These are phyloP conservation scores for Globia sparganii DNA, from an alignment of 2,888 invertebrate genomes.

Conservation along the genomic window DNA sequence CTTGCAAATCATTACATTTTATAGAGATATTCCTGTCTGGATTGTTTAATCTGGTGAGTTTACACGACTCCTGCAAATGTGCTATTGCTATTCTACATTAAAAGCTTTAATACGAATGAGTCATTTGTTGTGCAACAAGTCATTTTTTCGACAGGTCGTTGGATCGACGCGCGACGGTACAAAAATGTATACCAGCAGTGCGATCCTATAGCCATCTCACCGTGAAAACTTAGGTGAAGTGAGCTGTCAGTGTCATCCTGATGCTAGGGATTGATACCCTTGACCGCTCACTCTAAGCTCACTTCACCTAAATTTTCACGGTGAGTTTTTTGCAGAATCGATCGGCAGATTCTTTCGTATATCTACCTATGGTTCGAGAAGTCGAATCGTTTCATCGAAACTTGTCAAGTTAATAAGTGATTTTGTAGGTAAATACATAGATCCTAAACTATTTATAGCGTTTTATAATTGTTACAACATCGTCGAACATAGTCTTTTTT, in stretches of 20 bases:
- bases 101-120: not conserved
- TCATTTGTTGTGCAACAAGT: too few relatives aligned
- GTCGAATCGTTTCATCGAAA: not conserved
- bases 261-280: too few relatives aligned
- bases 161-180: too few relatives aligned
- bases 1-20: slow-evolving; percentile 42
- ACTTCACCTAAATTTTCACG: too few relatives aligned
- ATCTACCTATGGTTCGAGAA: not conserved
- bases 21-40: slow-evolving; percentile 37
- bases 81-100: not conserved
- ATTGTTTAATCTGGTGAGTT: slow-evolving; percentile 32
- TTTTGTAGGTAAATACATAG: not conserved
- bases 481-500: too few relatives aligned
- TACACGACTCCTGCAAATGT: not conserved
- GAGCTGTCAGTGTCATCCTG: too few relatives aligned
- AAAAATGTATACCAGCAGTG: too few relatives aligned
- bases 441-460: not conserved
- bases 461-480: not conserved
- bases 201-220: too few relatives aligned
- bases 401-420: not conserved
- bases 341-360: not conserved
- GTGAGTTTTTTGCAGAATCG: too few relatives aligned
- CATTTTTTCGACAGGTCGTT: too few relatives aligned
- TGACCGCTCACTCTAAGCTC: too few relatives aligned
- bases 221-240: too few relatives aligned